Evolutionary conservation across 2,888 invertebrate genomes (phyloP).

Genomic region (Erebia ligea): DNA sequence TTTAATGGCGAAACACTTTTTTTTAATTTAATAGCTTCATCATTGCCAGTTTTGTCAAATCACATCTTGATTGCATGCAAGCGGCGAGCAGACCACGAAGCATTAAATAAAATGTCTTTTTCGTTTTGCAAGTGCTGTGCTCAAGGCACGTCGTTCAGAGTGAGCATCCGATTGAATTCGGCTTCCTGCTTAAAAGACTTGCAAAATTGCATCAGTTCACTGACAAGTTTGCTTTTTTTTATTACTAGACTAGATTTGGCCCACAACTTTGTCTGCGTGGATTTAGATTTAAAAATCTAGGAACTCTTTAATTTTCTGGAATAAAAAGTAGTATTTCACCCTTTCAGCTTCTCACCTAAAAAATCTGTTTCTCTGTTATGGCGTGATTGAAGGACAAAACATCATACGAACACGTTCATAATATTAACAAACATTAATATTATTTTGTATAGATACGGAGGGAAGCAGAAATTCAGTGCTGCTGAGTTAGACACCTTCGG

Average conservation of each 20-base stretch:
- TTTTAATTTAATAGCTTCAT: neutral
- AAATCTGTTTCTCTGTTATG: too few species aligned
- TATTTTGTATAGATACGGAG: too few species aligned
- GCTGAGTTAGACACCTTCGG: neutral
- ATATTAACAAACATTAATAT: too few species aligned
- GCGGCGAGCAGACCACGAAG: constrained; percentile 17
- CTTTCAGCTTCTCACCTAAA: too few species aligned
- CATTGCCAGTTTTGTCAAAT: constrained; percentile 25
- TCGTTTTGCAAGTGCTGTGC: constrained; percentile 42
- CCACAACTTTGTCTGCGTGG: too few species aligned
- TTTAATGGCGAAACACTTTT: neutral
- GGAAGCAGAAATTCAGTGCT: neutral
- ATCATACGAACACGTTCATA: too few species aligned
- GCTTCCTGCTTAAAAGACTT: constrained; percentile 60
- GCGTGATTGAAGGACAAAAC: too few species aligned
- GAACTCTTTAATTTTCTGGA: too few species aligned
- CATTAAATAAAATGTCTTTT: constrained; percentile 30
- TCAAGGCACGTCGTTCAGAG: constrained; percentile 57
- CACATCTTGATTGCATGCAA: constrained; percentile 13
- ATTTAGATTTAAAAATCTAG: too few species aligned
- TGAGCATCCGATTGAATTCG: constrained; percentile 56
- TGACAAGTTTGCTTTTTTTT: constrained; percentile 14
- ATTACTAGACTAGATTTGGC: too few species aligned
- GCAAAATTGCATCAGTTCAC: constrained; percentile 54
- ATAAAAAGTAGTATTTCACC: too few species aligned